Conservation (phyloP, 2,888 invertebrate genomes). For the Diarsia mendica region DNA sequence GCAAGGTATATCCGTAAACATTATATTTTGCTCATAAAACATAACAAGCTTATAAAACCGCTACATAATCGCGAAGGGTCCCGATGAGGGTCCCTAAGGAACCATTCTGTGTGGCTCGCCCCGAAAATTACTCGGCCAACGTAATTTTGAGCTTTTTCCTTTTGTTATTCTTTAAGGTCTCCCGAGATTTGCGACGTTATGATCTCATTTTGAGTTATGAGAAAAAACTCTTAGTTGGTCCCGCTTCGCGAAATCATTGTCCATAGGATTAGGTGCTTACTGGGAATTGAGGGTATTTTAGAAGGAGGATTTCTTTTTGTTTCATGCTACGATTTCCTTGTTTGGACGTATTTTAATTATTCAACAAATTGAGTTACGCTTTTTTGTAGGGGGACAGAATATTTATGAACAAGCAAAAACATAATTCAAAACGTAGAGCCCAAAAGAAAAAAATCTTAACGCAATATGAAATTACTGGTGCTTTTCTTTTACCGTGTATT, state of each 20-base stretch:
- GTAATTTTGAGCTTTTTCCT: slow-evolving; percentile 88
- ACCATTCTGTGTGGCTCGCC: slow-evolving; percentile 85
- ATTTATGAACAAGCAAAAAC: slow-evolving; percentile 28
- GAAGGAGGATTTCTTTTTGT: slow-evolving; percentile 66
- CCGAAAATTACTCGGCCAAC: slow-evolving; percentile 88
- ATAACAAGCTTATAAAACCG: slow-evolving; percentile 89
- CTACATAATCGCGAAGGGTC: slow-evolving; percentile 87
- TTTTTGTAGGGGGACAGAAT: slow-evolving; percentile 10
- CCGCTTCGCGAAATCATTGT: slow-evolving; percentile 84
- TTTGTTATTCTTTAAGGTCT: slow-evolving; percentile 88
- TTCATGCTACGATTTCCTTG: slow-evolving; percentile 65
- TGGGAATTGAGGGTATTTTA: slow-evolving; percentile 73
- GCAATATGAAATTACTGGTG: not conserved
- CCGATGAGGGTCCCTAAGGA: slow-evolving; percentile 82
- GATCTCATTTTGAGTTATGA: slow-evolving; percentile 90
- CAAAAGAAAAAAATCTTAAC: not conserved
- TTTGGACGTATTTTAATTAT: slow-evolving; percentile 65
- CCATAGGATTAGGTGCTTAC: slow-evolving; percentile 85
- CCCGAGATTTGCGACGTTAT: slow-evolving; percentile 88
- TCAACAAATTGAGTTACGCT: slow-evolving; percentile 48
- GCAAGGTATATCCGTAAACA: slow-evolving; percentile 81
- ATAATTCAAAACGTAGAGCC: not conserved
- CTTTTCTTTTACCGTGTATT: no score
- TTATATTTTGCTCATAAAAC: slow-evolving; percentile 85
- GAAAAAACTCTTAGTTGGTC: slow-evolving; percentile 87